phyloP scores from a whole-genome alignment of 35 echinoderm and acorn worm genomes.

The Ophioderma brevispina region DNA sequence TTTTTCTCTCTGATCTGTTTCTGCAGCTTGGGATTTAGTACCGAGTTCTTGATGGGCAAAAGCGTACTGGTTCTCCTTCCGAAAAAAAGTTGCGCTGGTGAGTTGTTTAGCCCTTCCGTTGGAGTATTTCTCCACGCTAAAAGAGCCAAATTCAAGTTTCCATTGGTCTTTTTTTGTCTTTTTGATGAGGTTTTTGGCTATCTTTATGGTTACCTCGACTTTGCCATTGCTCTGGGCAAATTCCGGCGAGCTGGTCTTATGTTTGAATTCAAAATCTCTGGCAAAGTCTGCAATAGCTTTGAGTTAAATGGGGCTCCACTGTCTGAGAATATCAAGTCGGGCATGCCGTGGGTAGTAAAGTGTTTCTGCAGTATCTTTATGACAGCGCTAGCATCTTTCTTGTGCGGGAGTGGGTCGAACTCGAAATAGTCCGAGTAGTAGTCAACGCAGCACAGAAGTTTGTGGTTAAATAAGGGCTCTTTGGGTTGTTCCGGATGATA shows the following conservation, averaged over 20 bases:
- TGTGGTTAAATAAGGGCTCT: slow-evolving; percentile 32
- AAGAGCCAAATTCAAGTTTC: slow-evolving; percentile 32
- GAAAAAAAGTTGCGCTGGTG: slow-evolving; percentile 50
- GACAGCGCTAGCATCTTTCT: slow-evolving; percentile 13
- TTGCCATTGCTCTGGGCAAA: slow-evolving; percentile 6
- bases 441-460: slow-evolving; percentile 25
- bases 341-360: slow-evolving; percentile 47
- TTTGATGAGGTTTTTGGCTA: not conserved
- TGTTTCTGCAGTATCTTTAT: slow-evolving; percentile 32
- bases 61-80: slow-evolving; percentile 36
- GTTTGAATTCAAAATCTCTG: slow-evolving; percentile 22
- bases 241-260: slow-evolving; percentile 31
- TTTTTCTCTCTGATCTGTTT: not conserved
- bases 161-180: not conserved
- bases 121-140: slow-evolving; percentile 51
- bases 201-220: not conserved
- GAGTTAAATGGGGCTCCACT: slow-evolving; percentile 55
- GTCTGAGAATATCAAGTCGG: slow-evolving; percentile 31
- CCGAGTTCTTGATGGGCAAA: not conserved
- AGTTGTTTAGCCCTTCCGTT: slow-evolving; percentile 32
- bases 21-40: not conserved
- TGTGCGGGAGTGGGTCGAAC: slow-evolving; percentile 13
- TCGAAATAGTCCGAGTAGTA: slow-evolving; percentile 62
- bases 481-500: not conserved
- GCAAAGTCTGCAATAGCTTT: slow-evolving; percentile 39